Percentiles rank a stretch among this genome's conserved stretches.
phyloP scores from a whole-genome alignment of 2,797 vertebrate genomes.

The Myotis pilosus region DNA sequence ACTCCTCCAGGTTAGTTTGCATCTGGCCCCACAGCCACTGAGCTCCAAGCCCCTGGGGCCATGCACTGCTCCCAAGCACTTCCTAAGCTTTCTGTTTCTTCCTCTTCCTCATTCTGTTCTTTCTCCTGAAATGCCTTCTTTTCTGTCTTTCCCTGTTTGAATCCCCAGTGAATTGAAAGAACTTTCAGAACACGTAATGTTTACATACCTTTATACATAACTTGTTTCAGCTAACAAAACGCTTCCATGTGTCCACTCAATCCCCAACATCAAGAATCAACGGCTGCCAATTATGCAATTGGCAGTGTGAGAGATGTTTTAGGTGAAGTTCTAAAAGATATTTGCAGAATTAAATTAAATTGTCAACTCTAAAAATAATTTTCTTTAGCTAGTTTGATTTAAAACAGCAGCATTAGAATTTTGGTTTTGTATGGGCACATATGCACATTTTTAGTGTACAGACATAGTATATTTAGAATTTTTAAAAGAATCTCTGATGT shows the following conservation, averaged over 20 bases:
- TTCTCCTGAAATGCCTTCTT: not conserved
- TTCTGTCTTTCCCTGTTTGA: not conserved
- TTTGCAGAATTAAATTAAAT: not conserved
- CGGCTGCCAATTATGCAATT: rapidly evolving
- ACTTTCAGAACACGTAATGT: not conserved
- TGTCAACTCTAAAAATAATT: not conserved
- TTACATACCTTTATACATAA: not conserved
- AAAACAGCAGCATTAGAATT: not conserved
- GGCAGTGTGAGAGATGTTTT: not conserved
- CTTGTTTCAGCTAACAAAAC: not conserved
- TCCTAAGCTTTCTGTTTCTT: not conserved
- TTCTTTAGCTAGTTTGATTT: not conserved
- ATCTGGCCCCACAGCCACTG: not conserved
- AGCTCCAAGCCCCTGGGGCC: not conserved
- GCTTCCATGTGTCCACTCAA: not conserved
- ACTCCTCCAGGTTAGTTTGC: not conserved
- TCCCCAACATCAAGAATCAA: not conserved
- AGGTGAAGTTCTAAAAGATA: not conserved
- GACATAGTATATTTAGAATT: not conserved
- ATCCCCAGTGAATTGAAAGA: not conserved
- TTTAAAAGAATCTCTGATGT: not conserved
- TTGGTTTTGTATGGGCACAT: not conserved
- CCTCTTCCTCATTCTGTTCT: not conserved
- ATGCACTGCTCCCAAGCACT: rapidly evolving
- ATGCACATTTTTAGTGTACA: not conserved